Base-by-base conservation (phyloP, 2,888 invertebrate genomes). In the Cerastis rubricosa region DNA sequence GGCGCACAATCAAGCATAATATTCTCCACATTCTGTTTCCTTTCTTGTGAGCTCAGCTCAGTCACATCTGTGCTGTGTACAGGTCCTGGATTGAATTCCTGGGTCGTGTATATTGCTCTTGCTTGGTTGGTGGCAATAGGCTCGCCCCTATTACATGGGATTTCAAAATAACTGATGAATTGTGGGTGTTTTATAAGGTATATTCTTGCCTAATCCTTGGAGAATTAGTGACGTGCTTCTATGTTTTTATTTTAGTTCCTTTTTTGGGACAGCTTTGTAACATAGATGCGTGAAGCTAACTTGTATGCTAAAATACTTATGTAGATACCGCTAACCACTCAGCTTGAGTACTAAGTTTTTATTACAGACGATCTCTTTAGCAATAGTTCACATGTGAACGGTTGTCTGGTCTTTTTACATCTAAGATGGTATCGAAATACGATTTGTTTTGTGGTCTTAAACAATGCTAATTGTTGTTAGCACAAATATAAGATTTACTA, bases 1-100 rank as follows among this genome's bases (percentile, higher is more conserved):
- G 61, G 70, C 78, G 45, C 40, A 77, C 69, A 78, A 78, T 78
- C 59, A 68, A 45, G 19, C 25, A 76, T 63, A 29, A 57, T 75
- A 59, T 75, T 61, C 5, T 61, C 22, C 14, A 29, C 43, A 59
- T 7, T 35, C 35, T 6, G 59, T 25, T 40, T 6, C 19, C 6
- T 9, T 47, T 74, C 22, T 47, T 29, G 40, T 72, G 22, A n/a
- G n/a, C n/a, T n/a, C n/a, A n/a, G n/a, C n/a, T n/a, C n/a, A n/a
- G n/a, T n/a, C n/a, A n/a, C n/a, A n/a, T n/a, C n/a, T n/a, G n/a
- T n/a, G 5, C 54, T n/a, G 14, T 12, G 54, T 3, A 35, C 54
- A 54, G 54, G 12, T 25, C 5, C 54, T 54, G 25, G 12, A 25
- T 54, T 54, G 12, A 12, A 12, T n/a, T 54, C 12, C 49, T 12